Percentiles rank a stretch among this genome's conserved stretches.
Evolutionary conservation across 2,888 invertebrate species (phyloP).

Genomic region (Cryptus armator): DNA sequence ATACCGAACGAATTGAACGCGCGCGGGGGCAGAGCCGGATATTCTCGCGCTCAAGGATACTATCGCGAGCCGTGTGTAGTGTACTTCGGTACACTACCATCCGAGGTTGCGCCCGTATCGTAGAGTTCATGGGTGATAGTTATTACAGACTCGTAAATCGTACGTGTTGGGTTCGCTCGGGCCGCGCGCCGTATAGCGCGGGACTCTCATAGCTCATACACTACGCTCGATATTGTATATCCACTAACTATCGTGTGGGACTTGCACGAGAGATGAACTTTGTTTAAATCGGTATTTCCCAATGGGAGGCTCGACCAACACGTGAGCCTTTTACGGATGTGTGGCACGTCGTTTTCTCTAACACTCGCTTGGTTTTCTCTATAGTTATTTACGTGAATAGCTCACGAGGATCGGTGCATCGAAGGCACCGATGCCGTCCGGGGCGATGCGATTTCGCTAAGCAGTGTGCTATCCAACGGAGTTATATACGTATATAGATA

Average conservation of each 20-base stretch:
- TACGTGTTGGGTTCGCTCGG: slow-evolving; percentile 26
- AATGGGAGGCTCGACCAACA: slow-evolving; percentile 27
- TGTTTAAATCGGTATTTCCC: slow-evolving; percentile 48
- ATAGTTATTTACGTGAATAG: slow-evolving; percentile 4
- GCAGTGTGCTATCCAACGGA: neutral
- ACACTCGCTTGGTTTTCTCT: neutral
- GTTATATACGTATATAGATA: neutral
- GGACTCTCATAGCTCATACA: neutral
- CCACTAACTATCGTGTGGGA: neutral
- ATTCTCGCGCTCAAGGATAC: slow-evolving; percentile 37
- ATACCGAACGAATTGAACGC: neutral
- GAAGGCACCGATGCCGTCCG: neutral
- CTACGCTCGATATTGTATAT: neutral
- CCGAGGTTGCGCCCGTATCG: slow-evolving; percentile 36
- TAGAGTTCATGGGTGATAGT: slow-evolving; percentile 46
- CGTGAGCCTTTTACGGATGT: slow-evolving; percentile 25
- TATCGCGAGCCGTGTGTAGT: neutral
- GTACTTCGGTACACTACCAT: slow-evolving; percentile 6
- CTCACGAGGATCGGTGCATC: slow-evolving; percentile 24
- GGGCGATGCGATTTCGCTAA: neutral
- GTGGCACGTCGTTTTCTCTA: neutral
- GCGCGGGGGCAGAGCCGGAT: slow-evolving; percentile 34
- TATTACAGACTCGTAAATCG: slow-evolving; percentile 46
- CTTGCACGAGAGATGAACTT: slow-evolving; percentile 46
- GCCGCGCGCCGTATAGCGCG: neutral